Base-by-base conservation (phyloP, 2,888 invertebrate genomes). In the Leptinotarsa rubiginosa region DNA sequence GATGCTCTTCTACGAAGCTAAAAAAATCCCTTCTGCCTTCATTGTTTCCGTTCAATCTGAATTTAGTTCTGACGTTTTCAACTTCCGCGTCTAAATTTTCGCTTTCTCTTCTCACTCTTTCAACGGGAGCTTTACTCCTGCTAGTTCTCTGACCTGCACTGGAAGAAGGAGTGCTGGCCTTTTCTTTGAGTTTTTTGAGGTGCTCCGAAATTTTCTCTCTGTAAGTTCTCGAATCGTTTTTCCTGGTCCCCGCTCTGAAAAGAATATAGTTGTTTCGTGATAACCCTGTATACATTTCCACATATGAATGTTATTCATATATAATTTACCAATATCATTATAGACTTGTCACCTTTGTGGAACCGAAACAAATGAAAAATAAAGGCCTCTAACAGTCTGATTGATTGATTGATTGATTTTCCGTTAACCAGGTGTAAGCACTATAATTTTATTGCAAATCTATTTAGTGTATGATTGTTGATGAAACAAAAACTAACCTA, bases 191-290 rank as follows among this genome's bases (percentile, higher is more conserved):
- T 70, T 81, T 80, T 73, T 85, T 83, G 76, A 88, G 87, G 68
- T 88, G 81, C 72, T 87, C 86, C 72, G 84, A 83, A 41, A 89
- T 83, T 77, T 85, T 85, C 54, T 88, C 87, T 76, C 87, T 82
- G 75, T 88, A 88, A 1, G 87, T 87, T 75, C 83, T 84, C 15
- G 18, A 25, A 15, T 67, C 59, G 7, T 16, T 25, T 62, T 62
- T 4, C 16, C 12, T 62, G 25, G 62, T 15, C 5, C 41, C 62
- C 10, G 25, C 31, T n/a, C 62, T 62, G 62, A 1, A 62, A 15
- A n/a, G 12, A 62, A 41, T 4, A 41, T 16, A 5, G 62, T 25
- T 15, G 7, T 16, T 56, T 56, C n/a, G 16, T 16, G n/a, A 41
- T 10, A 0, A 41, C 41, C 2, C 41, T 10, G 10, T 41, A 31